Evolutionary conservation across 2,113 vertebrate genomes (phyloP).

Genomic region (Paedocypris sp.): DNA sequence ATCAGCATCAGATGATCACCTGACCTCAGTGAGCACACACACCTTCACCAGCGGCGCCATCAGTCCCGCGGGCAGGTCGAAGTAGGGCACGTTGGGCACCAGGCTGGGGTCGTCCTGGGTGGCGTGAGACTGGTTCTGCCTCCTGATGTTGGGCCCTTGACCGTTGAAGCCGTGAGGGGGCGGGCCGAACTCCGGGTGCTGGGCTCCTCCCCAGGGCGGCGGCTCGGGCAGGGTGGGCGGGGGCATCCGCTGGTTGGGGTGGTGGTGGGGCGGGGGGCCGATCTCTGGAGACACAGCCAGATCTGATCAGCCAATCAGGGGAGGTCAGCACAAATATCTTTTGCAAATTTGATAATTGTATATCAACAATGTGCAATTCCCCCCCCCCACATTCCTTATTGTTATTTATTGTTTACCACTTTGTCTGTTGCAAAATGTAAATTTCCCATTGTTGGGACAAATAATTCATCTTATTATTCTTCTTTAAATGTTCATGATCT

Average conservation of each 20-base stretch:
- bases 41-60: conserved; percentile 97
- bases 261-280: conserved; percentile 90
- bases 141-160: conserved; percentile 84
- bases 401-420: too few relatives aligned
- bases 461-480: too few relatives aligned
- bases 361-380: too few relatives aligned
- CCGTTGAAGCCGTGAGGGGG: conserved; percentile 92
- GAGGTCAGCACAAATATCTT: too few relatives aligned
- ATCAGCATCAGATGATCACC: neutral
- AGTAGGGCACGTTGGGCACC: conserved; percentile 95
- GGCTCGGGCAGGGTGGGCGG: conserved; percentile 86
- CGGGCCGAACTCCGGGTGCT: conserved; percentile 84
- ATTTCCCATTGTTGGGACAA: too few relatives aligned
- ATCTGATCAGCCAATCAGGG: too few relatives aligned
- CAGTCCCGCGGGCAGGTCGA: conserved; percentile 91
- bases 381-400: too few relatives aligned
- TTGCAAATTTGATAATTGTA: too few relatives aligned
- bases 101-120: conserved; percentile 88
- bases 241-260: conserved; percentile 83
- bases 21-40: neutral
- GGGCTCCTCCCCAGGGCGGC: conserved; percentile 84
- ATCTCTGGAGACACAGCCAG: too few relatives aligned
- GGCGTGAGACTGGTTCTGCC: conserved; percentile 79
- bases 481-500: too few relatives aligned
- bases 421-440: too few relatives aligned